These are phyloP conservation scores for Caenorhabditis parvicauda DNA, from an alignment of 2,888 invertebrate genomes.

Conservation along the genomic window DNA sequence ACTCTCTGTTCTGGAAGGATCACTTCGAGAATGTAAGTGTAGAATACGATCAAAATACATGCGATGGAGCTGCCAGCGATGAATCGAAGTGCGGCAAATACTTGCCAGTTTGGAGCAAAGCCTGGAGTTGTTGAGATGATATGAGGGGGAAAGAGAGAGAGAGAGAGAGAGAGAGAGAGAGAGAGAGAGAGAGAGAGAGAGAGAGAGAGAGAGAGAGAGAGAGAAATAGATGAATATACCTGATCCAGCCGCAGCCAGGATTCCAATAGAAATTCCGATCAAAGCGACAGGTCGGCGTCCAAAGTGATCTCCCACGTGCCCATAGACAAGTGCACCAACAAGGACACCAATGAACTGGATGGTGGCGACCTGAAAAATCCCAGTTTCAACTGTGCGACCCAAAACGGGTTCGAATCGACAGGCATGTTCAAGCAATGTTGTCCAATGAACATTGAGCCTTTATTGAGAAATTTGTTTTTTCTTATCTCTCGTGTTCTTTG, in stretches of 20 bases:
- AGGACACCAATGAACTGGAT: constrained; percentile 44
- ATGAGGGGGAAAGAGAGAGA: not conserved
- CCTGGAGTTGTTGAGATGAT: constrained; percentile 27
- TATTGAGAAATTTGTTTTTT: too few relatives aligned
- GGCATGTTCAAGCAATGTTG: too few relatives aligned
- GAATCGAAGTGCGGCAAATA: constrained; percentile 37
- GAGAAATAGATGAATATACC: too few relatives aligned
- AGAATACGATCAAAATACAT: constrained; percentile 38
- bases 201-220: too few relatives aligned
- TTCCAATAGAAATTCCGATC: constrained; percentile 30
- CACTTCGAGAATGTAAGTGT: constrained; percentile 37
- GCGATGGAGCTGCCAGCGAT: constrained; percentile 33
- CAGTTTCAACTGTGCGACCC: too few relatives aligned
- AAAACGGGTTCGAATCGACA: too few relatives aligned
- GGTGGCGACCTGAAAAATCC: constrained; percentile 25
- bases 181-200: too few relatives aligned
- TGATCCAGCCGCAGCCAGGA: constrained; percentile 28
- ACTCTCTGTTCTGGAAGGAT: constrained; percentile 40
- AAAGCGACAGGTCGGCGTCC: constrained; percentile 36
- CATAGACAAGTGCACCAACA: constrained; percentile 36
- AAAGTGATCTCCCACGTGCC: constrained; percentile 40
- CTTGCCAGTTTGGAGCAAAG: constrained; percentile 34
- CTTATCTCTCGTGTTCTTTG: too few relatives aligned
- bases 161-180: not conserved
- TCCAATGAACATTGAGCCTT: too few relatives aligned